Base-by-base conservation (phyloP, 2,113 vertebrate genomes). In the Cebus imitator region DNA sequence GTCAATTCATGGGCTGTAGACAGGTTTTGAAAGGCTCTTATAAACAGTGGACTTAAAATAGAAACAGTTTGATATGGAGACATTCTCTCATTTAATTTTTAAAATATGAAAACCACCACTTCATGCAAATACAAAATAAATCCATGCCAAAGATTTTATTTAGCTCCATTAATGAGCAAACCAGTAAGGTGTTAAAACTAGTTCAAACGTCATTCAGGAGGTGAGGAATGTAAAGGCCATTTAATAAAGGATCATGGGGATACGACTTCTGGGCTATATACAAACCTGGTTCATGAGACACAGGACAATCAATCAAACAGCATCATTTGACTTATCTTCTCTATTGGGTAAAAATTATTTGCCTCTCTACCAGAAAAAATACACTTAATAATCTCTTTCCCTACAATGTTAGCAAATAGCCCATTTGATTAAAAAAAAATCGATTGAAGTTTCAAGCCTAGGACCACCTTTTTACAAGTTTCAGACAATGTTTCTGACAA, bases 201-300 rank as follows among this genome's bases (percentile, higher is more conserved):
- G 13, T n/a, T 43, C 8, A 61, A 70, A 52, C 6, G 1, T 16
- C 5, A 0, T 10, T n/a, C 18, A 32, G 4, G 13, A 32, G 2
- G 1, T 27, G 20, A 35, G 1, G 1, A 23, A 37, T 1, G 5
- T 1, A 43, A 43, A 23, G 30, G 30, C 10, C 30, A 3, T 9
- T 35, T 25, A 12, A 40, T 6, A 9, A 45, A 55, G 14, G 1
- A 72, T 1, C 55, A 5, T 35, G 18, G 23, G 30, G 35, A 10
- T 43, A 27, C 0, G 17, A 23, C 30, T n/a, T 57, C 7, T 17
- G 16, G 4, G 14, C 35, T 66, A 25, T 21, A 6, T 43, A 43
- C 43, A 43, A 43, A 32, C 50, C 18, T 25, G 23, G 1, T 40
- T 9, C 14, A 37, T 58, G 45, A 87, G 35, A 37, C 78, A 25